A percentile compares a stretch with the other conserved stretches of the same genome.
Evolutionary conservation across 1,140 invertebrate genomes (phyloP).

Genomic region (Hesperophylax magnus): DNA sequence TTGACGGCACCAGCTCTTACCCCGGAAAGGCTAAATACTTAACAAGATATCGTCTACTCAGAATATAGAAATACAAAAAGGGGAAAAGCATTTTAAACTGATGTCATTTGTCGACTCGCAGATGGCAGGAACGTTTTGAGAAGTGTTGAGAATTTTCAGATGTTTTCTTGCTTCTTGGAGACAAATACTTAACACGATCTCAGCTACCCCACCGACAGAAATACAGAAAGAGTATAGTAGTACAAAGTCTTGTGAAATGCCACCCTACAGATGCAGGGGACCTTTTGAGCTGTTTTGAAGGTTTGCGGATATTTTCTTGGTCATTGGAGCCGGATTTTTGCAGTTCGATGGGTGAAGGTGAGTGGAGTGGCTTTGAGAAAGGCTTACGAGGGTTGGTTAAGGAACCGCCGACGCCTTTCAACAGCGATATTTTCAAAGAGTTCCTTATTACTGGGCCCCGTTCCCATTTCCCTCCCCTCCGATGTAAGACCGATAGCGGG

Average conservation of each 20-base stretch:
- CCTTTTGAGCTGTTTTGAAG: no score
- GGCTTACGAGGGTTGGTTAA: slow-evolving; percentile 5
- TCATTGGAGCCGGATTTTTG: slow-evolving; percentile 1
- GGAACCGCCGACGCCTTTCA: slow-evolving; percentile 22
- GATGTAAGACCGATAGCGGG: background rate
- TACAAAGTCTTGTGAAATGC: no score
- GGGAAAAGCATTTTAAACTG: no score
- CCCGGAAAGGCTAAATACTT: background rate
- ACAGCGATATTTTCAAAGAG: slow-evolving; percentile 8
- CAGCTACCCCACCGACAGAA: no score
- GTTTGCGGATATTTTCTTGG: no score
- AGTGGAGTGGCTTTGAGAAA: background rate
- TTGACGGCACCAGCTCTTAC: background rate
- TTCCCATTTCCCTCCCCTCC: background rate
- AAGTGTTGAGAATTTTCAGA: no score
- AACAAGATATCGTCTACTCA: background rate
- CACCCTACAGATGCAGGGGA: no score
- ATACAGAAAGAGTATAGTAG: no score
- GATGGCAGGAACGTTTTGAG: no score
- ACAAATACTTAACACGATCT: background rate
- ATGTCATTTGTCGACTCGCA: no score
- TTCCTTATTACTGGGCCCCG: slow-evolving; percentile 16
- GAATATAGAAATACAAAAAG: no score
- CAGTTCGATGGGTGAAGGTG: background rate
- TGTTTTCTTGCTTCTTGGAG: background rate